Conservation (phyloP, 2,888 invertebrate genomes). For the Drosophila peninsularis region DNA sequence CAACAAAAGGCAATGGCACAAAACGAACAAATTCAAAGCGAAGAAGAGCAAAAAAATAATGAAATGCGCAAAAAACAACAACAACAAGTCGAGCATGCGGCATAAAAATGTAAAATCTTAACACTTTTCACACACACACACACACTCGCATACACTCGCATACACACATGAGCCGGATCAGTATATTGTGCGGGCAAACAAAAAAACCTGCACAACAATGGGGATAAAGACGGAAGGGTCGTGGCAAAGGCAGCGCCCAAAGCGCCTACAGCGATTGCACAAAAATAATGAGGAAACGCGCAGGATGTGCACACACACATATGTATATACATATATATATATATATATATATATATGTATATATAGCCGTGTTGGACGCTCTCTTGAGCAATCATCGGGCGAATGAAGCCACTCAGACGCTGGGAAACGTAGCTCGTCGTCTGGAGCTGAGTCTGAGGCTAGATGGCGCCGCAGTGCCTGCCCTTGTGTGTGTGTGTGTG, state of each 20-base stretch:
- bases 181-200: conserved; percentile 58
- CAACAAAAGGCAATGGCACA: conserved; percentile 49
- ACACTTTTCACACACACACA: conserved; percentile 61
- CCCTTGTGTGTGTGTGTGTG: conserved; percentile 18
- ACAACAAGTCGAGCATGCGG: conserved; percentile 32
- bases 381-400: conserved; percentile 73
- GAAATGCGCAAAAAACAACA: conserved; percentile 52
- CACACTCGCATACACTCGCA: conserved; percentile 9
- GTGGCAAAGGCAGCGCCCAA: conserved; percentile 44
- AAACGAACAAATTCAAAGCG: conserved; percentile 18
- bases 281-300: conserved; percentile 78
- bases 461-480: conserved; percentile 40
- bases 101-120: conserved; percentile 74
- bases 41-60: conserved; percentile 8
- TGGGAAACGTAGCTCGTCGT: conserved; percentile 32
- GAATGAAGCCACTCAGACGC: conserved; percentile 80
- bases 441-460: conserved; percentile 30
- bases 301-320: conserved; percentile 59
- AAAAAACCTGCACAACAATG: conserved; percentile 58
- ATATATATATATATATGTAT: background rate
- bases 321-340: background rate
- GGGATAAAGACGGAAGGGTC: conserved; percentile 44
- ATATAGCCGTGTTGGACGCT: conserved; percentile 34
- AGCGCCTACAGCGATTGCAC: conserved; percentile 78
- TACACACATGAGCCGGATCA: conserved; percentile 41